Evolutionary conservation across 1,140 invertebrate species (phyloP).

Genomic region (Aphelenchoides besseyi): DNA sequence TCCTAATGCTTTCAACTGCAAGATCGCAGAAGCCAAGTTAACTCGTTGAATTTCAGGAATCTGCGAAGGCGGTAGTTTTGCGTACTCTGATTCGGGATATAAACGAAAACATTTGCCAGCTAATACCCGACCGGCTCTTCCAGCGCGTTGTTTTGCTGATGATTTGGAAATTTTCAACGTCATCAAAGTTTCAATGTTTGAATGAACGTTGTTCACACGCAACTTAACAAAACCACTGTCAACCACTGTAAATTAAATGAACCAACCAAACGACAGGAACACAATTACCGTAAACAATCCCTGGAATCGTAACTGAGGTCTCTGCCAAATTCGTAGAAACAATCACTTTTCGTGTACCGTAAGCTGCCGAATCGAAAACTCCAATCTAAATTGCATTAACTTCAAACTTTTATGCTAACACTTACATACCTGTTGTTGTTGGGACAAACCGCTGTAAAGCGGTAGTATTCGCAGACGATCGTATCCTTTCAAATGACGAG

Average conservation of each 20-base stretch:
- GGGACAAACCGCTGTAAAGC: conserved; percentile 84
- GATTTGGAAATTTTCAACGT: conserved; percentile 74
- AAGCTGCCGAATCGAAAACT: conserved; percentile 77
- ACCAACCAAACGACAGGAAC: conserved; percentile 5
- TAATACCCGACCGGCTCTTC: conserved; percentile 79
- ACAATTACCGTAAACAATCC: conserved; percentile 75
- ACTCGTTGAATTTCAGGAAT: conserved; percentile 88
- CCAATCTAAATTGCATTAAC: conserved; percentile 71
- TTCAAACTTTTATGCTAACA: background rate
- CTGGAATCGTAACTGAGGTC: conserved; percentile 85
- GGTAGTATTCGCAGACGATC: conserved; percentile 78
- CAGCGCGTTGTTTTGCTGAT: conserved; percentile 77
- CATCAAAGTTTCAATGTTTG: conserved; percentile 79
- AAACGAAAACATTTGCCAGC: conserved; percentile 76
- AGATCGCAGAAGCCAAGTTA: conserved; percentile 77
- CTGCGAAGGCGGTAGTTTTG: conserved; percentile 71
- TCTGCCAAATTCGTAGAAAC: conserved; percentile 96
- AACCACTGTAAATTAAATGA: conserved; percentile 71
- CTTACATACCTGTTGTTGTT: conserved; percentile 69
- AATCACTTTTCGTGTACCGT: conserved; percentile 79
- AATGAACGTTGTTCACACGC: conserved; percentile 79
- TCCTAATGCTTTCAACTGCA: conserved; percentile 90
- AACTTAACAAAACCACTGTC: conserved; percentile 96
- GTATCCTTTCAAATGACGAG: conserved; percentile 67
- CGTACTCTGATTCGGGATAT: conserved; percentile 73